Evolutionary conservation across 1,140 invertebrate genomes (phyloP).

Genomic region (Achatina immaculata): DNA sequence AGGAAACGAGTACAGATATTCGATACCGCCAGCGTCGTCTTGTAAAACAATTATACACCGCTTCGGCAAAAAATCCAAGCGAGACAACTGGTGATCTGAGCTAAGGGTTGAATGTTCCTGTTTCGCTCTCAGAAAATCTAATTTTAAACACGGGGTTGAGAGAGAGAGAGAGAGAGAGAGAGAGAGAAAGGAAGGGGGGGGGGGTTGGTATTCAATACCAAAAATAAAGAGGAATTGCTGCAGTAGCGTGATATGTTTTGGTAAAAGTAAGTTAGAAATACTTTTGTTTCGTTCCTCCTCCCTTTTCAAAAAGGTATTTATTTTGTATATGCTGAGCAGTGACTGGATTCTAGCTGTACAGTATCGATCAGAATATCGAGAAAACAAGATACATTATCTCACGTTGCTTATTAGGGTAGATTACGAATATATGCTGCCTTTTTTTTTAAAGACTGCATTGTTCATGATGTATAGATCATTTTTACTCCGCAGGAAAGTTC

Average conservation of each 20-base stretch:
- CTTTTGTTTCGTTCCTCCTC: not conserved
- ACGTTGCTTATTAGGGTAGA: not conserved
- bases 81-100: not conserved
- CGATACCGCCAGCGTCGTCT: not conserved
- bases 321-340: not conserved
- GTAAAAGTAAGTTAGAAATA: not conserved
- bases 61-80: no score
- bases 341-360: not conserved
- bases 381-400: not conserved
- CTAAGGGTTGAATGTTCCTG: not conserved
- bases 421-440: not conserved
- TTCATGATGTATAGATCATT: not conserved
- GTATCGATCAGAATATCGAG: not conserved
- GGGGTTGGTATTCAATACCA: not conserved
- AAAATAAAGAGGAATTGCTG: not conserved
- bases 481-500: no score
- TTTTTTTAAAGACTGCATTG: not conserved
- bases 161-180: no score
- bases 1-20: not conserved
- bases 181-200: no score
- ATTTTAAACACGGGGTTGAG: not conserved
- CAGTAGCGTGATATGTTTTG: not conserved
- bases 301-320: not conserved
- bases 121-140: not conserved
- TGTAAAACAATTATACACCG: not conserved